phyloP scores from a whole-genome alignment of 2,888 invertebrate species.

The Sisyra nigra region DNA sequence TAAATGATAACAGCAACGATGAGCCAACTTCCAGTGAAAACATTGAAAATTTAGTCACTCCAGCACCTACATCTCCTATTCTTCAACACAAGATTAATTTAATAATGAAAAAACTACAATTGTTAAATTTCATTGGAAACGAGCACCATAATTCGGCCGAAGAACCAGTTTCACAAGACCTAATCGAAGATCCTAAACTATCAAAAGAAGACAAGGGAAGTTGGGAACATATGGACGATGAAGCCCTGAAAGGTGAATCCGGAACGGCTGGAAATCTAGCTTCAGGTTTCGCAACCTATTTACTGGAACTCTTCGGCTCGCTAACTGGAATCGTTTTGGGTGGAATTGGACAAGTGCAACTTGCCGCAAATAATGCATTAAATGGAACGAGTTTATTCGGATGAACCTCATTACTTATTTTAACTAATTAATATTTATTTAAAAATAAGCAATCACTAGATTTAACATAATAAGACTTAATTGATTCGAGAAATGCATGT shows the following conservation, averaged over 20 bases:
- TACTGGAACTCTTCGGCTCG: constrained; percentile 12
- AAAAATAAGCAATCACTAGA: no score
- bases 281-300: constrained; percentile 9
- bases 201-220: neutral
- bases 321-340: constrained; percentile 12
- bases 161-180: neutral
- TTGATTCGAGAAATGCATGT: no score
- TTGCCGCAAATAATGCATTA: neutral
- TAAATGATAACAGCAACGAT: no score
- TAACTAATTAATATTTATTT: no score
- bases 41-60: no score
- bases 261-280: neutral
- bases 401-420: no score
- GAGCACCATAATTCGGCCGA: neutral
- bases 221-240: constrained; percentile 4
- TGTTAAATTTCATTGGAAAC: neutral
- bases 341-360: constrained; percentile 10
- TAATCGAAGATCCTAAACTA: neutral
- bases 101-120: no score
- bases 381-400: no score
- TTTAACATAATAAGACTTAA: no score
- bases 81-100: no score
- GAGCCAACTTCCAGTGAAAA: no score
- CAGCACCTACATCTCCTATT: no score
- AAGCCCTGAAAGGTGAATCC: neutral